A percentile compares a stretch with the other conserved stretches of the same genome.
Conservation (phyloP, 2,888 invertebrate species). For the Venustoraphidia nigricollis region DNA sequence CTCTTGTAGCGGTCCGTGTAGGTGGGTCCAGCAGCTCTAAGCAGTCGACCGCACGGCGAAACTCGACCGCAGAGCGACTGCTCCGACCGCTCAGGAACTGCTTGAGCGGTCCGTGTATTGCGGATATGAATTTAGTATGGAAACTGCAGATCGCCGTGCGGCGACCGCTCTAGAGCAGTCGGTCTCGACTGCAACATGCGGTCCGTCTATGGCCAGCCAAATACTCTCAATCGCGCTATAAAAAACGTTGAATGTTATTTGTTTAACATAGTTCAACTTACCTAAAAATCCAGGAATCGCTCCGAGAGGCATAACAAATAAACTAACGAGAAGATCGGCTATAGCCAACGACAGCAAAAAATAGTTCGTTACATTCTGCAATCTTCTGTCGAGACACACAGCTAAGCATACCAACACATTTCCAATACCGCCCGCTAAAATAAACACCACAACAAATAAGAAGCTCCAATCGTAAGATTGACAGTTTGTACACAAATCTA, state of each 20-base stretch:
- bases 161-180: too few species aligned
- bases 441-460: constrained; percentile 69
- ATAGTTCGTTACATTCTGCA: constrained; percentile 93
- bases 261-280: constrained; percentile 32
- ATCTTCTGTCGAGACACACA: constrained; percentile 72
- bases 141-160: too few species aligned
- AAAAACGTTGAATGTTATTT: not conserved
- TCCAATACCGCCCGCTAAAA: constrained; percentile 76
- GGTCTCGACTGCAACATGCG: not conserved
- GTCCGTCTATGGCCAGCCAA: not conserved
- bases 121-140: too few species aligned
- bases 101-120: too few species aligned
- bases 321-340: constrained; percentile 82
- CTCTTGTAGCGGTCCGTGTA: too few species aligned
- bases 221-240: not conserved
- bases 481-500: too few species aligned
- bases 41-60: too few species aligned
- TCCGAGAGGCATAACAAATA: constrained; percentile 92
- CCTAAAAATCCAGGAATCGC: constrained; percentile 88
- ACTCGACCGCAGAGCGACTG: too few species aligned
- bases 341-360: constrained; percentile 86
- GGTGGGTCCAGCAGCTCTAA: too few species aligned
- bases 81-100: too few species aligned
- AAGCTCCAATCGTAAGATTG: constrained; percentile 61
- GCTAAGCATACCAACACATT: constrained; percentile 90